Conservation (phyloP, 1,140 invertebrate species). For the Homalodisca vitripennis region DNA sequence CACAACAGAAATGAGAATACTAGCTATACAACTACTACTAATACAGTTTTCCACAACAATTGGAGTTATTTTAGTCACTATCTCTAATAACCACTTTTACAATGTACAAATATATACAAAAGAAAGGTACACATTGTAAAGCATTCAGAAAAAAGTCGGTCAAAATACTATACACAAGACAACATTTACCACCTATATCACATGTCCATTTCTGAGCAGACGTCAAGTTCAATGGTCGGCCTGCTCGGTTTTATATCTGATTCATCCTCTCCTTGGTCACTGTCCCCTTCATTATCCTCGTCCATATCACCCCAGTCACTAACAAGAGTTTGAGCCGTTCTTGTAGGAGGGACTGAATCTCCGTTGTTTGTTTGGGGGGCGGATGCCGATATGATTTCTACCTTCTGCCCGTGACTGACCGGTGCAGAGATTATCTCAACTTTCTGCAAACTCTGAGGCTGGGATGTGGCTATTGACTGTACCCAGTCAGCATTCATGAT, state of each 20-base stretch:
- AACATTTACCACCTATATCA: constrained; percentile 17
- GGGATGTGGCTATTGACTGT: neutral
- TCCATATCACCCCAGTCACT: constrained; percentile 22
- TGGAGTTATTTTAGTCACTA: too few relatives aligned
- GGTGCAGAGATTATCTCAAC: neutral
- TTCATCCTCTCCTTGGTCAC: constrained; percentile 6
- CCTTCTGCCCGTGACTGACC: neutral
- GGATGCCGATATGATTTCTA: neutral
- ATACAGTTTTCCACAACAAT: too few relatives aligned
- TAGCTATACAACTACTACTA: too few relatives aligned
- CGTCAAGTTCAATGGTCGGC: constrained; percentile 21
- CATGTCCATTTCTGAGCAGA: neutral
- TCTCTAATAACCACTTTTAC: too few relatives aligned
- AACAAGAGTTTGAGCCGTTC: constrained; percentile 1
- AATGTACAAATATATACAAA: too few relatives aligned
- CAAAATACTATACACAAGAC: constrained; percentile 8
- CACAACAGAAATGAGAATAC: too few relatives aligned
- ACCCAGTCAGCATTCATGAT: constrained; percentile 18
- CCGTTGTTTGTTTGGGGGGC: neutral
- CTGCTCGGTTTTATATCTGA: constrained; percentile 3
- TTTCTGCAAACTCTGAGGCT: neutral
- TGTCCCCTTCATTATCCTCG: constrained; percentile 10
- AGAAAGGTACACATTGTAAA: too few relatives aligned
- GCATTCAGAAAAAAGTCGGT: neutral
- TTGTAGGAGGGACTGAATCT: neutral